These are phyloP conservation scores for Dermatophagoides farinae DNA, from an alignment of 1,140 invertebrate genomes.

Conservation along the genomic window DNA sequence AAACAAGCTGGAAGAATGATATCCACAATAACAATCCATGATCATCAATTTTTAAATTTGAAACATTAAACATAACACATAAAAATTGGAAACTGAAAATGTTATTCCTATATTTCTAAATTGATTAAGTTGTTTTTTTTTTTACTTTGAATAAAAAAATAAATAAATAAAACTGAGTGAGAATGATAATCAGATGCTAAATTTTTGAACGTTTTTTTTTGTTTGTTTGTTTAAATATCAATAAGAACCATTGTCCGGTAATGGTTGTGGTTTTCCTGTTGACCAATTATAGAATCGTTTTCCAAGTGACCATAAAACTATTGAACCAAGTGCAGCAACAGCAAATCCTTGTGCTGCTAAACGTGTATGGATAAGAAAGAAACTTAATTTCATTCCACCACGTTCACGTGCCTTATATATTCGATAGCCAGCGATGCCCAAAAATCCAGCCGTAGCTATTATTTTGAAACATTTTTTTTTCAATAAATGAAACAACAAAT, in stretches of 20 bases:
- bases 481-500: too few relatives aligned
- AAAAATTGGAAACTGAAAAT: too few relatives aligned
- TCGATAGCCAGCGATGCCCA: conserved; percentile 2
- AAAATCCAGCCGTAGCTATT: conserved; percentile 1
- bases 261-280: not conserved
- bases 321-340: not conserved
- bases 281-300: not conserved
- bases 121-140: too few relatives aligned
- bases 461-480: not conserved
- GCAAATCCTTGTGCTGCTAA: conserved; percentile 7
- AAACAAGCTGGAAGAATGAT: too few relatives aligned
- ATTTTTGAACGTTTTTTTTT: too few relatives aligned
- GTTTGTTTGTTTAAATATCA: not conserved
- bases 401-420: not conserved
- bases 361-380: conserved; percentile 8
- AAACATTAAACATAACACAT: too few relatives aligned
- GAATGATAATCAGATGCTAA: too few relatives aligned
- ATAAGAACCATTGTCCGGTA: not conserved
- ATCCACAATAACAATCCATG: too few relatives aligned
- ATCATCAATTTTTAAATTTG: too few relatives aligned
- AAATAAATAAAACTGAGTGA: too few relatives aligned
- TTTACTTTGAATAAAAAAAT: too few relatives aligned
- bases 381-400: conserved; percentile 1
- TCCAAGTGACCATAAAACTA: conserved; percentile 1
- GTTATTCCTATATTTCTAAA: too few relatives aligned